A percentile compares a stretch with the other conserved stretches of the same genome.
phyloP scores from a whole-genome alignment of 1,140 invertebrate species.

The Lutraria rhynchaena region DNA sequence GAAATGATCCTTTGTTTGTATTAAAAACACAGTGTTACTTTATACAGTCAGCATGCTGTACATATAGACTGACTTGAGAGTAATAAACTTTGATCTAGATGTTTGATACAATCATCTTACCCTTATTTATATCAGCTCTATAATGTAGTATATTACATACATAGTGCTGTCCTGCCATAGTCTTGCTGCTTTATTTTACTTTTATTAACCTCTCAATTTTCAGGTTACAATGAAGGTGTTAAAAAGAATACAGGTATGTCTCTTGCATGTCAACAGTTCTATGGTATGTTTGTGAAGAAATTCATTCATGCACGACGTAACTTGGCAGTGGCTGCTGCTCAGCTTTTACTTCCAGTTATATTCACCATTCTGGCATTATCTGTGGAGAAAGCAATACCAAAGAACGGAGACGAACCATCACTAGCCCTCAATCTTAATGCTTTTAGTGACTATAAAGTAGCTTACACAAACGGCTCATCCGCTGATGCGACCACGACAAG shows the following conservation, averaged over 20 bases:
- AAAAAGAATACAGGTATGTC: conserved; percentile 65
- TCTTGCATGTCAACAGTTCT: conserved; percentile 75
- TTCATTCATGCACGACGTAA: conserved; percentile 80
- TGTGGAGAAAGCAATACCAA: conserved; percentile 76
- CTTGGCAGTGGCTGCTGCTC: conserved; percentile 71
- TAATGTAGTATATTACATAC: no score
- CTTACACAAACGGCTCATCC: conserved; percentile 46
- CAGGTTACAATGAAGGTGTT: conserved; percentile 63
- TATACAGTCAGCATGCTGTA: no score
- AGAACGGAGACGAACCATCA: conserved; percentile 72
- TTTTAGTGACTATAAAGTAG: conserved; percentile 55
- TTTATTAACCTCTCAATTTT: conserved; percentile 4
- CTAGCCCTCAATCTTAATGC: conserved; percentile 67
- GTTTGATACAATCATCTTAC: no score
- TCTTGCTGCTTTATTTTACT: no score
- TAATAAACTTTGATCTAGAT: no score
- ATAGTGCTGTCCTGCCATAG: no score
- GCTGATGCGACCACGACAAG: neutral
- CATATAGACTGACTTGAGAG: no score
- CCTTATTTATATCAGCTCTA: no score
- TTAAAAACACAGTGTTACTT: no score
- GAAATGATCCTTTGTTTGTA: no score
- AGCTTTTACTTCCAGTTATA: conserved; percentile 79
- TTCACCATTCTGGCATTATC: conserved; percentile 79
- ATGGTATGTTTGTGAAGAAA: conserved; percentile 81